Conservation (phyloP, 2,888 invertebrate species). For the Chrysolina haemoptera region DNA sequence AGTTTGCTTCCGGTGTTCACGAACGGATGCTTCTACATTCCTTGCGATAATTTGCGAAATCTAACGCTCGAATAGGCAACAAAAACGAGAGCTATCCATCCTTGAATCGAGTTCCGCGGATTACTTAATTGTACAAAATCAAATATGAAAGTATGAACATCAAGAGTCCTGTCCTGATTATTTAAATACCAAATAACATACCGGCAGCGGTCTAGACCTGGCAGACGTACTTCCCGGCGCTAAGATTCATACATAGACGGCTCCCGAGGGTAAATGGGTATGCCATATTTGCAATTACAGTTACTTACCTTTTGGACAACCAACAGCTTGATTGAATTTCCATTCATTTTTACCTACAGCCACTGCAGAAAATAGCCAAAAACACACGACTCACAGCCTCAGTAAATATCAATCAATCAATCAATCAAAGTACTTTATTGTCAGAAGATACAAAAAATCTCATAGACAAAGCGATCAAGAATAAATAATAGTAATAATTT, state of each 20-base stretch:
- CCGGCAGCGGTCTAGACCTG: slow-evolving; percentile 58
- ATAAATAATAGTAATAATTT: too few species aligned
- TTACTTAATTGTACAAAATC: neutral
- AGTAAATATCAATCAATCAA: too few species aligned
- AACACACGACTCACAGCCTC: too few species aligned
- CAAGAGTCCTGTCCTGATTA: slow-evolving; percentile 49
- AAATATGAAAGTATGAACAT: slow-evolving; percentile 8
- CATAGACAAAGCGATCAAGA: too few species aligned
- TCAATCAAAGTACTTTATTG: too few species aligned
- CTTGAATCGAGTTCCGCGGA: neutral
- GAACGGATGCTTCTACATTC: too few species aligned
- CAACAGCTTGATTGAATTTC: neutral
- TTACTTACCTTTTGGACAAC: neutral
- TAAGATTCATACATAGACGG: slow-evolving; percentile 27
- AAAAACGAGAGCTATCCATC: neutral
- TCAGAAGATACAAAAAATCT: too few species aligned
- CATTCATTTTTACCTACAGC: too few species aligned
- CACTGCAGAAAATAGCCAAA: too few species aligned
- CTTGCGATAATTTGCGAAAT: too few species aligned
- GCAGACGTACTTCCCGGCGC: slow-evolving; percentile 59
- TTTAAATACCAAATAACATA: slow-evolving; percentile 54
- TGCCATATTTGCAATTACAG: neutral
- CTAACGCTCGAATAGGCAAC: too few species aligned
- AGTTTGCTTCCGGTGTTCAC: too few species aligned
- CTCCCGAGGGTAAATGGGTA: neutral